Evolutionary conservation across 2,888 invertebrate species (phyloP).

Genomic region (Leptopilina syphax): DNA sequence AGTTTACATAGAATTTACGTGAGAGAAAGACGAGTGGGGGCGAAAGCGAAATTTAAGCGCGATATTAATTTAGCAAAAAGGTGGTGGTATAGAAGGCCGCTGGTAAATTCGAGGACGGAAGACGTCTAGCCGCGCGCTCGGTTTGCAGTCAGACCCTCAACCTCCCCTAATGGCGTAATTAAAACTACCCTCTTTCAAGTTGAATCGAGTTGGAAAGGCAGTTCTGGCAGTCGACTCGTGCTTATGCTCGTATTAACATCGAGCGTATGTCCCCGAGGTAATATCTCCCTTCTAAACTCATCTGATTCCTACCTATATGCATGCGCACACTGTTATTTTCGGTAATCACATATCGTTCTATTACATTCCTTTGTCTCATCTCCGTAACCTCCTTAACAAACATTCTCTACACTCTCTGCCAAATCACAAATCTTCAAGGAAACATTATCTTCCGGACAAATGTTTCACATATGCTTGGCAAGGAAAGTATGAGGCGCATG

Average conservation of each 20-base stretch:
- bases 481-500: too few species aligned
- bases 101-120: conserved; percentile 54
- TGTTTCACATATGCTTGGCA: too few species aligned
- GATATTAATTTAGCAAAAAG: conserved; percentile 73
- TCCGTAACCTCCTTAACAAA: not conserved
- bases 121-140: conserved; percentile 61
- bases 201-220: conserved; percentile 30
- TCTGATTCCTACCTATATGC: not conserved
- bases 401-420: not conserved
- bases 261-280: conserved; percentile 36
- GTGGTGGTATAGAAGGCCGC: conserved; percentile 43
- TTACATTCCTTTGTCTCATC: conserved; percentile 29
- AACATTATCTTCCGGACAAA: not conserved
- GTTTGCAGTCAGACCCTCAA: conserved; percentile 66
- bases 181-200: conserved; percentile 71
- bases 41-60: conserved; percentile 57
- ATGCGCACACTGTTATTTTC: conserved; percentile 13
- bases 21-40: not conserved
- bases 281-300: conserved; percentile 29
- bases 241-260: conserved; percentile 34
- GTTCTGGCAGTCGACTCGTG: conserved; percentile 25
- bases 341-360: conserved; percentile 19
- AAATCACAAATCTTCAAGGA: not conserved
- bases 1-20: not conserved
- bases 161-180: conserved; percentile 76